A percentile compares a stretch with the other conserved stretches of the same genome.
These are phyloP conservation scores for Latrodectus geometricus DNA, from an alignment of 1,140 invertebrate species.

Conservation along the genomic window DNA sequence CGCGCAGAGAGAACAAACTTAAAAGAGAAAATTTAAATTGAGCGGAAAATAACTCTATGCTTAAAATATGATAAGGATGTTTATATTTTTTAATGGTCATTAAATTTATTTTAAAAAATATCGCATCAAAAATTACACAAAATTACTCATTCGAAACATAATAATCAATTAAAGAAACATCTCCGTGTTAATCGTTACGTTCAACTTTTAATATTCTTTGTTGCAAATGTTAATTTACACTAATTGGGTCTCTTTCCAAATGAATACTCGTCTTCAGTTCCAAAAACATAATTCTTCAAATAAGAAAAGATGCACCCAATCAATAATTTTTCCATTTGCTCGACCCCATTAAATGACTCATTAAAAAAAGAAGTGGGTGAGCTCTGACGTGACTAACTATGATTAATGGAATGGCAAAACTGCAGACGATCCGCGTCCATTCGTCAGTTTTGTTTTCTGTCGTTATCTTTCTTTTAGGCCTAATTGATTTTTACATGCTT, in stretches of 20 bases:
- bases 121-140: no score
- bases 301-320: neutral
- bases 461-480: no score
- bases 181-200: neutral
- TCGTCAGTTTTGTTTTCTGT: no score
- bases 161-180: neutral
- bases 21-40: no score
- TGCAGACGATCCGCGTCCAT: no score
- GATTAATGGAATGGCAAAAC: neutral
- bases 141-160: neutral
- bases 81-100: no score
- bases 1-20: no score
- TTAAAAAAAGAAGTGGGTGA: neutral
- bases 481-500: no score
- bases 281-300: neutral
- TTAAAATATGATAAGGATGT: no score
- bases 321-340: neutral
- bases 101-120: no score
- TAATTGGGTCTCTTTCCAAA: neutral
- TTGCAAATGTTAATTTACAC: neutral
- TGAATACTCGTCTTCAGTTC: no score
- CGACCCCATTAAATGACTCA: neutral
- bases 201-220: neutral
- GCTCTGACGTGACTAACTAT: neutral
- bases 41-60: no score